These are phyloP conservation scores for Acanthosepion esculentum DNA, from an alignment of 2,888 invertebrate species.

Conservation along the genomic window DNA sequence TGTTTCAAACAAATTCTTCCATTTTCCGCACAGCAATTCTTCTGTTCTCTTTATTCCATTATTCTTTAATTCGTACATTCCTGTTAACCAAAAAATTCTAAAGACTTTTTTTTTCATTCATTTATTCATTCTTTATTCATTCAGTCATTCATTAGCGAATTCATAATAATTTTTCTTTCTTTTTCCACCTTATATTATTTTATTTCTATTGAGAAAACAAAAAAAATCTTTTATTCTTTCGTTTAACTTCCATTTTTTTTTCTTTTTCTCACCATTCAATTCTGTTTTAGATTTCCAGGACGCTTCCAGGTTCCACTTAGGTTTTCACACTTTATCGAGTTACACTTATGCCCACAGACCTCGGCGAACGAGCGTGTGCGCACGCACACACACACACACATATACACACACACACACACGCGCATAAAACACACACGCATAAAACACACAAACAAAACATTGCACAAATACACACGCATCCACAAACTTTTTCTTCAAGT, in stretches of 20 bases:
- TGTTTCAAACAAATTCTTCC: neutral
- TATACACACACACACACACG: no score
- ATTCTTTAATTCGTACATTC: neutral
- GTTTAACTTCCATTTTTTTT: neutral
- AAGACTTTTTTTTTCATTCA: neutral
- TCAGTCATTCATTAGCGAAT: neutral
- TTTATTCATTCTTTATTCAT: no score
- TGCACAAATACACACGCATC: no score
- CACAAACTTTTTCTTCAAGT: neutral
- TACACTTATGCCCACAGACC: neutral
- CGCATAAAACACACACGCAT: no score
- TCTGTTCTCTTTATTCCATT: neutral
- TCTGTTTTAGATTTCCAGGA: neutral
- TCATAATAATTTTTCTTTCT: neutral
- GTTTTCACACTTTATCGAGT: neutral
- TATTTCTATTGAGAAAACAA: conserved; percentile 33
- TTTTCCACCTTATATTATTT: neutral
- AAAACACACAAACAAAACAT: neutral
- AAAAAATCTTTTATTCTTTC: neutral
- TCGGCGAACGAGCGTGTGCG: neutral
- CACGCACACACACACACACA: neutral
- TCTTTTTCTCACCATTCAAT: neutral
- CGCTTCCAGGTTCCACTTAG: no score
- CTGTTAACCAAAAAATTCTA: neutral
- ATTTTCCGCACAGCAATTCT: neutral